phyloP scores from a whole-genome alignment of 2,797 vertebrate species.

The Betta splendens region DNA sequence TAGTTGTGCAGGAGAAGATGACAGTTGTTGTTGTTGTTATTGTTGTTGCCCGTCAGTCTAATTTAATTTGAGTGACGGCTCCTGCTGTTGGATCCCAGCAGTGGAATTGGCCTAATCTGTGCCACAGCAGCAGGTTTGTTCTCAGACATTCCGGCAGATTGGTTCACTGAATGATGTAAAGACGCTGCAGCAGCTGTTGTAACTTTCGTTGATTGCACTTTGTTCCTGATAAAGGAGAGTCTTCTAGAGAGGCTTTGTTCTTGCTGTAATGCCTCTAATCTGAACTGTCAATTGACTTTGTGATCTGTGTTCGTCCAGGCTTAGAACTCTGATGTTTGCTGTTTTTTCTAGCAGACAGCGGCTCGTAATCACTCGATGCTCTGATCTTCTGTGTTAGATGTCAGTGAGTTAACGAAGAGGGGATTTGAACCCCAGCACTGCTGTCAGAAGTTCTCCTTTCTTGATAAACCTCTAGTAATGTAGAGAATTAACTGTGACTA shows the following conservation, averaged over 20 bases:
- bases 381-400: conserved; percentile 32
- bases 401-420: neutral
- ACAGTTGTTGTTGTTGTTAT: conserved; percentile 5
- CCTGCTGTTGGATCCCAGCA: conserved; percentile 49
- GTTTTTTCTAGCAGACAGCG: conserved; percentile 10
- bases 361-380: conserved; percentile 26
- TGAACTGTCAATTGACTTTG: conserved; percentile 21
- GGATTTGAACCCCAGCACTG: neutral
- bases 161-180: conserved; percentile 2
- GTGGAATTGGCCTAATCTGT: conserved; percentile 45
- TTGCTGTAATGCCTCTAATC: conserved; percentile 31
- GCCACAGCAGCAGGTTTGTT: conserved; percentile 31
- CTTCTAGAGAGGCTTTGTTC: conserved; percentile 28
- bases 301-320: conserved; percentile 33
- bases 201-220: conserved; percentile 14
- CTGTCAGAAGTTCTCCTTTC: neutral
- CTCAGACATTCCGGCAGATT: conserved; percentile 24
- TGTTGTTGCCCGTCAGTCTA: conserved; percentile 9
- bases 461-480: too few relatives aligned
- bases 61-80: conserved; percentile 36
- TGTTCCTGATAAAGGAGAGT: conserved; percentile 1
- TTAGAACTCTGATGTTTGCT: conserved; percentile 36
- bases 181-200: neutral
- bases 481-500: too few relatives aligned
- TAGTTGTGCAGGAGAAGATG: conserved; percentile 1